Base-by-base conservation (phyloP, 1,140 invertebrate genomes). In the Nephila pilipes region DNA sequence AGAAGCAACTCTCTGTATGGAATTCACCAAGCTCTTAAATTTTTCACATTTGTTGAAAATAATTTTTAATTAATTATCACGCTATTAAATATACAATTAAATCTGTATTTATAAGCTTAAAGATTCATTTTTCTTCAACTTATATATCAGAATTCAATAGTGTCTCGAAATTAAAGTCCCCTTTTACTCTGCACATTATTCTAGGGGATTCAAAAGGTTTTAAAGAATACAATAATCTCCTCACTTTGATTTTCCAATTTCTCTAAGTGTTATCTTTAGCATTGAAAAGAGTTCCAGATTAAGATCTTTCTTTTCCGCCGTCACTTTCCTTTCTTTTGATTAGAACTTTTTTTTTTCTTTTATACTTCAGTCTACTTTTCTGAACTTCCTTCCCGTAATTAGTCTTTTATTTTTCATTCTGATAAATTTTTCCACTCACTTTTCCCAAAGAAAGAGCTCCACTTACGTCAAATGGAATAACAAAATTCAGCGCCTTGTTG, bases 221-320 rank as follows among this genome's bases (percentile, higher is more conserved):
- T 25, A 32, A 20, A 75, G 69, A 12, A 32, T 36, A 75, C 16
- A 8, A 18, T 36, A 32, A 75, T 18, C 69, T 4, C 18, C 29
- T 36, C 14, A 18, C 69, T 75, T 75, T 75, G 69, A 75, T 75
- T 75, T 75, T 75, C 69, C 69, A 75, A 75, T 75, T 29, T 75
- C 29, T 75, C 69, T 32, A 36, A 75, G 69, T 75, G 69, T 36
- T 75, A 75, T 75, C 69, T 36, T 75, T 36, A 36, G 69, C 14
- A 36, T 36, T 2, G 69, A 36, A 75, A 32, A 75, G 69, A 75
- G 58, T 36, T 75, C 69, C 29, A 18, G 69, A 75, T 75, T 75
- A 36, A 75, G 69, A 75, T 36, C 69, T 75, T 32, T 32, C 69
- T 75, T 75, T 75, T 18, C 10, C 32, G 69, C 29, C 18, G 69